Evolutionary conservation across 2,888 invertebrate genomes (phyloP), one percentile per base, ranked within the genome.

Genomic region (Lasioglossum morio): DNA sequence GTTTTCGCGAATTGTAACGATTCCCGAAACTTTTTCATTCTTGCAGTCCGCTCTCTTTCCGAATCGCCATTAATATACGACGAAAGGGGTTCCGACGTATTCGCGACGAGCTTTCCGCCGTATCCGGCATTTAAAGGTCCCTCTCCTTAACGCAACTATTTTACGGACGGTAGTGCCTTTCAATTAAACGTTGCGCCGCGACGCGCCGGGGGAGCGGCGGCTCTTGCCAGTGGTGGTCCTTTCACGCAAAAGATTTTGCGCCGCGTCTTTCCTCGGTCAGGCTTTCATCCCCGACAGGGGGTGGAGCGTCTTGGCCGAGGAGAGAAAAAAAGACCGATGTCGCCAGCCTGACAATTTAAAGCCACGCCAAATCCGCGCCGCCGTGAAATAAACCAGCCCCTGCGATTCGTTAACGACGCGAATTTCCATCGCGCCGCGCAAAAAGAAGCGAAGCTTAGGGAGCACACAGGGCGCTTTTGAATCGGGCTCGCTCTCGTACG

Each of bases 361-460:
- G 57, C 72, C 57, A 19, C 66, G 34, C 69, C 74, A 72, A 88
- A 72, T 40, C 43, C 27, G 16, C 40, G 57, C 5, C 30, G 57
- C 72, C 37, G 27, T 82, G 81, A n/a, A 37, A 69, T 78, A 81
- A 82, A 75, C 77, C 73, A 27, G 77, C 23, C 63, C 69, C n/a
- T n/a, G 82, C 81, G 81, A 80, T 82, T 84, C 81, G 79, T 90
- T 90, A 88, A 87, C 89, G 86, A 87, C 77, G 81, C 74, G 79
- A 88, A 85, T 89, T 82, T 85, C 79, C 81, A 82, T 84, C 74
- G 83, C 78, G 84, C 46, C 77, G 72, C 72, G 79, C 80, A 74
- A 78, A 86, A 82, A 69, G 77, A 69, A 80, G 66, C 79, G 75
- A 79, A 76, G 85, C 84, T 87, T 77, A 82, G 72, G 70, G 72